These are phyloP conservation scores for Pseudococcus longispinus DNA, from an alignment of 2,888 invertebrate genomes.

Conservation along the genomic window DNA sequence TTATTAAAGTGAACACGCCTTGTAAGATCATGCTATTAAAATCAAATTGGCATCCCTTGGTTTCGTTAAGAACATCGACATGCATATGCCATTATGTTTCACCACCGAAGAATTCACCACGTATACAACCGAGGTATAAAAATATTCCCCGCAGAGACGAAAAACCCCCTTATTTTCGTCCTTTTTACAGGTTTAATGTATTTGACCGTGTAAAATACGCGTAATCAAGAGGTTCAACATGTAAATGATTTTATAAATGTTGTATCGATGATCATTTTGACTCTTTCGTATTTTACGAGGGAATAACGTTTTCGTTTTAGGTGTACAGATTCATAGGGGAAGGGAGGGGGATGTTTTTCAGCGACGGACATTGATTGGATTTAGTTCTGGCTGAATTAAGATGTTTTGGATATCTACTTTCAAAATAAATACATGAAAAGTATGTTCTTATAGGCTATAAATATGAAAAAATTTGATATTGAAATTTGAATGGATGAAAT, in stretches of 20 bases:
- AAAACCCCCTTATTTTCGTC: slow-evolving; percentile 15
- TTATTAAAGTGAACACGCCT: slow-evolving; percentile 4
- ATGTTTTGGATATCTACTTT: no score
- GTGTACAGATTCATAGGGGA: no score
- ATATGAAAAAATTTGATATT: no score
- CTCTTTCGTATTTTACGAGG: neutral
- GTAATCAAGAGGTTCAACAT: neutral
- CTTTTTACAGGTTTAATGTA: neutral
- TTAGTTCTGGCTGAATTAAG: no score
- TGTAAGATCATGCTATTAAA: slow-evolving; percentile 23
- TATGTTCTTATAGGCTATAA: no score
- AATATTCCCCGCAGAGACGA: neutral
- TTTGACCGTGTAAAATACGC: slow-evolving; percentile 18
- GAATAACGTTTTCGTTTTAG: neutral
- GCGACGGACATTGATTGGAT: no score
- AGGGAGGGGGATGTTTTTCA: no score
- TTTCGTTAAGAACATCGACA: slow-evolving; percentile 42
- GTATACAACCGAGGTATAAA: slow-evolving; percentile 1
- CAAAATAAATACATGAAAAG: no score
- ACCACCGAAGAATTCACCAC: neutral
- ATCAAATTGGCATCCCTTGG: slow-evolving; percentile 26
- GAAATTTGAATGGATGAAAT: no score
- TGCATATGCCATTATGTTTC: slow-evolving; percentile 46
- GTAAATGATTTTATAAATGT: slow-evolving; percentile 11
- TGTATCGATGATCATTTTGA: neutral